phyloP scores from a whole-genome alignment of 2,113 vertebrate species.

The Oreochromis spilurus region DNA sequence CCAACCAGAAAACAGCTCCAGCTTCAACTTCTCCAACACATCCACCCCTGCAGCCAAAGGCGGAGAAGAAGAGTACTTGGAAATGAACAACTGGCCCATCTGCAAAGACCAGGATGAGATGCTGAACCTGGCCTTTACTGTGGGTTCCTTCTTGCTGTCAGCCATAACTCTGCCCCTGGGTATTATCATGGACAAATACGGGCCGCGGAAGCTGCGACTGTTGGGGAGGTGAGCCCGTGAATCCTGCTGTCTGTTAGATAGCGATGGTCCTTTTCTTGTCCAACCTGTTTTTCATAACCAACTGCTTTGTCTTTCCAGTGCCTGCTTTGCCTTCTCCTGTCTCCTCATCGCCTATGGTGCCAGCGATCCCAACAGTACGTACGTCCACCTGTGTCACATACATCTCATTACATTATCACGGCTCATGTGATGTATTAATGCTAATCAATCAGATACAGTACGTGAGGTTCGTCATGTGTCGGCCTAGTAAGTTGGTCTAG shows the following conservation, averaged over 20 bases:
- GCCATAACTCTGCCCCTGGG: slow-evolving; percentile 94
- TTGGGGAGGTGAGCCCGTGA: slow-evolving; percentile 82
- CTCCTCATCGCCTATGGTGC: slow-evolving; percentile 92
- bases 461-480: not conserved
- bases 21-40: slow-evolving; percentile 38
- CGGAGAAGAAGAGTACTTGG: slow-evolving; percentile 50
- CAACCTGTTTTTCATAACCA: not conserved
- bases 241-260: not conserved
- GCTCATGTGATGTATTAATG: not conserved
- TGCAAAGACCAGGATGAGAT: slow-evolving; percentile 96
- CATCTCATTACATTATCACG: not conserved
- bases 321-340: slow-evolving; percentile 90
- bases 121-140: slow-evolving; percentile 95
- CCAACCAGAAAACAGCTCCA: slow-evolving; percentile 56
- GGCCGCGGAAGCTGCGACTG: slow-evolving; percentile 89
- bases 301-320: slow-evolving; percentile 67
- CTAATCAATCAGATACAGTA: not conserved
- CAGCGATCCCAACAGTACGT: slow-evolving; percentile 88
- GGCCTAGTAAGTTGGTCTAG: not conserved
- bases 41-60: not conserved
- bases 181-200: slow-evolving; percentile 98
- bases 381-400: not conserved
- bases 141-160: slow-evolving; percentile 94
- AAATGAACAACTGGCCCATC: slow-evolving; percentile 84
- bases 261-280: not conserved